Evolutionary conservation across 2,113 vertebrate species (phyloP).

Genomic region (Tautogolabrus adspersus): DNA sequence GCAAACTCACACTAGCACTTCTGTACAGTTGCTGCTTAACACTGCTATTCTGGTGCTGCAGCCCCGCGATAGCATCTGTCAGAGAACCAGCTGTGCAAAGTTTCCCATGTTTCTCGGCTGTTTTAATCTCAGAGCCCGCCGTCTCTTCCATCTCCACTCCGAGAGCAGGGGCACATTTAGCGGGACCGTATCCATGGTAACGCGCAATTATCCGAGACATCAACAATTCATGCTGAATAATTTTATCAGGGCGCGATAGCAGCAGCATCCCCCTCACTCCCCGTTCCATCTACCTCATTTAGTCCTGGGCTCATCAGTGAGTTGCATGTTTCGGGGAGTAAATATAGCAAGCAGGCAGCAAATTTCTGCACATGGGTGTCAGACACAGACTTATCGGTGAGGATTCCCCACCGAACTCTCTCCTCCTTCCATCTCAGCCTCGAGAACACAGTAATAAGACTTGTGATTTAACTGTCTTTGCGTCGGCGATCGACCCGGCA

Average conservation of each 20-base stretch:
- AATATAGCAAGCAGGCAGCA: conserved; percentile 40
- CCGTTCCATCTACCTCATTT: conserved; percentile 43
- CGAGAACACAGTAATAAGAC: conserved; percentile 19
- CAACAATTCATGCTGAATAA: conserved; percentile 77
- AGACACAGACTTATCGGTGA: conserved; percentile 19
- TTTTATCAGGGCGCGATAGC: conserved; percentile 57
- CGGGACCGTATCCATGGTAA: conserved; percentile 69
- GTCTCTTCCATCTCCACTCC: conserved; percentile 36
- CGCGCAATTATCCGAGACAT: conserved; percentile 75
- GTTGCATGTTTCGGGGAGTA: conserved; percentile 27
- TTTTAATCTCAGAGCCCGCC: conserved; percentile 38
- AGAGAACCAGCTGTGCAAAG: conserved; percentile 49
- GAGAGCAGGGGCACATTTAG: conserved; percentile 50
- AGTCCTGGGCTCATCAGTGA: conserved; percentile 30
- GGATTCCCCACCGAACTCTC: conserved; percentile 25
- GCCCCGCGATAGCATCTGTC: conserved; percentile 18
- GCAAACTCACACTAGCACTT: neutral
- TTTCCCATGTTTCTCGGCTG: conserved; percentile 26
- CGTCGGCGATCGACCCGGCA: conserved; percentile 22
- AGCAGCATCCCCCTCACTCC: neutral
- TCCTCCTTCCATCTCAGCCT: neutral
- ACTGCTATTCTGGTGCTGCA: conserved; percentile 19
- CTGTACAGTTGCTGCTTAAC: neutral
- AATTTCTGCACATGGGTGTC: conserved; percentile 25
- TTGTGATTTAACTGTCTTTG: conserved; percentile 35